phyloP scores from a whole-genome alignment of 23 tunicate species.

The Phallusia fumigata region DNA sequence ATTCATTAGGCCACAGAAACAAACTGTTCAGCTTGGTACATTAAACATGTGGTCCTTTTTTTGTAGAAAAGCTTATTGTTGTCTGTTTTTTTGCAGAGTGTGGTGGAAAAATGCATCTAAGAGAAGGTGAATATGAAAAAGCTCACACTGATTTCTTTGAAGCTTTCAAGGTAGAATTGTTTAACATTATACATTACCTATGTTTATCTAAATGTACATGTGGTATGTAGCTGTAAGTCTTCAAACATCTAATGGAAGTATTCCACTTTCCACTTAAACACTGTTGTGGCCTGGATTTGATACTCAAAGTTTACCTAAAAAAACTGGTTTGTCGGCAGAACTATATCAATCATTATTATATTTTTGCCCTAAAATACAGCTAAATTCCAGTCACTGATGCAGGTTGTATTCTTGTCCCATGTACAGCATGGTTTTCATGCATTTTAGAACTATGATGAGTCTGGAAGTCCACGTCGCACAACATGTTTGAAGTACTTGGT shows the following conservation, averaged over 20 bases:
- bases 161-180: conserved; percentile 72
- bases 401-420: background rate
- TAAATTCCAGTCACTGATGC: too few species aligned
- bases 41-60: background rate
- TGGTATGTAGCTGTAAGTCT: too few species aligned
- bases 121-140: conserved; percentile 92
- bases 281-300: too few species aligned
- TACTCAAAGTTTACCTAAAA: too few species aligned
- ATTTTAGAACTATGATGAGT: conserved; percentile 86
- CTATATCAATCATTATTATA: too few species aligned
- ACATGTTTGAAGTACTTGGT: conserved; percentile 93
- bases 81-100: conserved; percentile 62
- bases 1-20: too few species aligned
- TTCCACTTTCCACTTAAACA: too few species aligned
- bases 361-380: too few species aligned
- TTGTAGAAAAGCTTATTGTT: background rate
- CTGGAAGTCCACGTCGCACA: conserved; percentile 88
- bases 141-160: conserved; percentile 98
- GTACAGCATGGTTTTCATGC: background rate
- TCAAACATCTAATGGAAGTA: too few species aligned
- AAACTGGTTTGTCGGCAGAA: too few species aligned
- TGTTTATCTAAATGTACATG: too few species aligned
- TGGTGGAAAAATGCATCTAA: conserved; percentile 98
- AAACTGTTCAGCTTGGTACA: too few species aligned
- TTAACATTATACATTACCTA: background rate